Percentiles rank a stretch among this genome's conserved stretches.
Conservation (phyloP, 1,140 invertebrate genomes). For the Camponotus floridanus region DNA sequence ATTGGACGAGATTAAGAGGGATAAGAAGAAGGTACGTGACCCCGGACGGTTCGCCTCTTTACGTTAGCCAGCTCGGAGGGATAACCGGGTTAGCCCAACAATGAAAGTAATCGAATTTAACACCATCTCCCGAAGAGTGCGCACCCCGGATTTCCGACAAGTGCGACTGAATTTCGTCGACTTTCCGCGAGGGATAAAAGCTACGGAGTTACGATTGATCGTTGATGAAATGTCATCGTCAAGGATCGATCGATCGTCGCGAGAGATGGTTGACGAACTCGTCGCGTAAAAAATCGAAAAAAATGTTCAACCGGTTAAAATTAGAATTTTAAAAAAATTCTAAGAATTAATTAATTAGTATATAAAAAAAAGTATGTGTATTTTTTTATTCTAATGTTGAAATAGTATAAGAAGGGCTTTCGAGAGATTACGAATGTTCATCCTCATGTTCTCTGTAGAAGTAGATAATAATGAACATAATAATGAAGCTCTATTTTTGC, state of each 20-base stretch:
- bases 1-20: slow-evolving; percentile 81
- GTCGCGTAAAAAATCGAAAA: not conserved
- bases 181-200: slow-evolving; percentile 51
- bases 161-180: slow-evolving; percentile 68
- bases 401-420: not conserved
- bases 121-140: slow-evolving; percentile 78
- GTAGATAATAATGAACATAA: not conserved
- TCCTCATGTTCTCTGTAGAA: not conserved
- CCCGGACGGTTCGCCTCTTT: slow-evolving; percentile 78
- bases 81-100: slow-evolving; percentile 84
- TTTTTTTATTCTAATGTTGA: not conserved
- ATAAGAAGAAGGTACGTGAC: slow-evolving; percentile 83
- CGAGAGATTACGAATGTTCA: not conserved
- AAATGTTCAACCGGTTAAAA: not conserved
- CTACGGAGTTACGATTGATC: slow-evolving; percentile 52
- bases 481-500: slow-evolving; percentile 15
- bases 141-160: slow-evolving; percentile 78
- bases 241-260: slow-evolving; percentile 63
- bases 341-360: not conserved
- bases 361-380: not conserved
- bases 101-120: slow-evolving; percentile 85
- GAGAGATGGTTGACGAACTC: not conserved
- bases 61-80: slow-evolving; percentile 79
- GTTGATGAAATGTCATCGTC: slow-evolving; percentile 69
- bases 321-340: not conserved